Conservation (phyloP, 2,797 vertebrate genomes). For the Hybognathus amarus region DNA sequence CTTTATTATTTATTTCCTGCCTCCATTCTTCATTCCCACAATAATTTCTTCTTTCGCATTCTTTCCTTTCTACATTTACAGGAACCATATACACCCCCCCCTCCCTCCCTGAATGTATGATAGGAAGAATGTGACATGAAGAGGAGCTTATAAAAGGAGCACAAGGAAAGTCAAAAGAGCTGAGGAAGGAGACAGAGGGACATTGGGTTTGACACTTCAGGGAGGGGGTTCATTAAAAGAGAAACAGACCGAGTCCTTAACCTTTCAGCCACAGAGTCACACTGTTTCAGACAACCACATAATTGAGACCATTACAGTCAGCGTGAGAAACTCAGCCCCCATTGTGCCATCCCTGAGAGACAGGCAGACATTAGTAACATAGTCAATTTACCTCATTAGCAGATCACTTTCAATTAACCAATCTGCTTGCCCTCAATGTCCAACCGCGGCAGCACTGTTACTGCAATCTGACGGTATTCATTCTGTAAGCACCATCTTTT, state of each 20-base stretch:
- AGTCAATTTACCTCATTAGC: conserved; percentile 64
- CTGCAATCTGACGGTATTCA: conserved; percentile 35
- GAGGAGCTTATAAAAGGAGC: not conserved
- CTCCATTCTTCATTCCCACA: not conserved
- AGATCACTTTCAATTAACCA: conserved; percentile 63
- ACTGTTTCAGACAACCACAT: conserved; percentile 58
- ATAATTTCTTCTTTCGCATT: not conserved
- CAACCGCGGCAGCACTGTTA: conserved; percentile 50
- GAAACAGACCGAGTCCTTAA: conserved; percentile 70
- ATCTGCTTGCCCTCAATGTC: conserved; percentile 49
- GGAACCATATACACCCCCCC: not conserved
- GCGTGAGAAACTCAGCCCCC: conserved; percentile 62
- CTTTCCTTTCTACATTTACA: not conserved
- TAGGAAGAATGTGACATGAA: not conserved
- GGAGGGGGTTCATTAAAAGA: conserved; percentile 58
- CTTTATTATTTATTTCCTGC: not conserved
- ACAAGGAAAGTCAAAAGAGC: not conserved
- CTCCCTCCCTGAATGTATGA: not conserved
- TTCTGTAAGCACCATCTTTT: conserved; percentile 22
- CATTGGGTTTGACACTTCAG: conserved; percentile 17
- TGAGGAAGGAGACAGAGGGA: not conserved
- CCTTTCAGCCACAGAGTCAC: conserved; percentile 68
- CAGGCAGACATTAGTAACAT: conserved; percentile 54
- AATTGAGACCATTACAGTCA: conserved; percentile 72
- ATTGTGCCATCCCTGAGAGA: conserved; percentile 61